These are phyloP conservation scores for Crocodylus rhombifer DNA, from an alignment of 2,797 vertebrate species.

Conservation along the genomic window DNA sequence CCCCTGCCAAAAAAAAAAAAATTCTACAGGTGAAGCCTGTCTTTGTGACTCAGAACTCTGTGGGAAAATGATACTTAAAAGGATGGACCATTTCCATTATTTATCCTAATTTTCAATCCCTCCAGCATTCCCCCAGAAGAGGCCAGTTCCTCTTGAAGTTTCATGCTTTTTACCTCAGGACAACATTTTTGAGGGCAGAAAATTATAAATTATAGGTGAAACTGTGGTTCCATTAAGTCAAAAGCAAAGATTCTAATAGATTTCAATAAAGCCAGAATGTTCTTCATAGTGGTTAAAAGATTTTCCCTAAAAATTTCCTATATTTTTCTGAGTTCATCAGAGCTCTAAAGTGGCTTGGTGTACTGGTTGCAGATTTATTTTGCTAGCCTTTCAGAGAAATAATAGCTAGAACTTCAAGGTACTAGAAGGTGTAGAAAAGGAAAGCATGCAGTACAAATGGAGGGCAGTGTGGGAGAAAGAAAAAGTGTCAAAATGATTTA, in stretches of 20 bases:
- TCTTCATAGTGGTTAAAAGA: background rate
- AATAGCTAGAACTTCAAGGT: background rate
- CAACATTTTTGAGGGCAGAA: background rate
- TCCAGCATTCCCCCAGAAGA: background rate
- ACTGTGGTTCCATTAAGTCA: background rate
- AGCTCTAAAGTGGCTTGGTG: background rate
- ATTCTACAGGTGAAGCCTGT: conserved; percentile 31
- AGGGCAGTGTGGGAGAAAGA: too few relatives aligned
- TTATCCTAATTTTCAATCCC: background rate
- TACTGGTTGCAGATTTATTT: background rate
- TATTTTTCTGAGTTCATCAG: background rate
- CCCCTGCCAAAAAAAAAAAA: background rate
- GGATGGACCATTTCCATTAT: conserved; percentile 3
- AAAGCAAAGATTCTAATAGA: background rate
- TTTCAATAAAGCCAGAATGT: background rate
- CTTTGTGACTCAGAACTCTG: background rate
- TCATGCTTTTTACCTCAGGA: background rate
- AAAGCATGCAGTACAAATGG: too few relatives aligned
- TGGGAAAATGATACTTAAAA: conserved; percentile 12
- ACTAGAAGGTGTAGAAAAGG: background rate
- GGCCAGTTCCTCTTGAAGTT: conserved; percentile 13
- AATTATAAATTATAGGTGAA: background rate
- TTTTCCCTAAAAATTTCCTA: background rate
- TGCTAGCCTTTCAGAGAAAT: background rate
- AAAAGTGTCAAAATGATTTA: too few relatives aligned